Evolutionary conservation across 2,888 invertebrate species (phyloP).

Genomic region (Crossocerus cetratus): DNA sequence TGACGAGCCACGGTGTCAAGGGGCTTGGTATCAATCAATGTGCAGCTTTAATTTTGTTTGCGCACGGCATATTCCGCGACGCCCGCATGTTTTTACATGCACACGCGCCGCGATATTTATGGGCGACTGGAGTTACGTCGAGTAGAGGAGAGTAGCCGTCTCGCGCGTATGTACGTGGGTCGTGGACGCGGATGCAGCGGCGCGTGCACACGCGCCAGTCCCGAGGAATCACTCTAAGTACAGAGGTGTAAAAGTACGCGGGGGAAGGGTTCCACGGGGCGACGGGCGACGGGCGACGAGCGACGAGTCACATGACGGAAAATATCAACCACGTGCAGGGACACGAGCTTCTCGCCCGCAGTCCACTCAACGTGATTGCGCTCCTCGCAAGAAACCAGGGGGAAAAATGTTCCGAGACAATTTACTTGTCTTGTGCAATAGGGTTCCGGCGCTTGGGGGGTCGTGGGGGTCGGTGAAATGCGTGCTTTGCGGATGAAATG

Average conservation of each 20-base stretch:
- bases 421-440: conserved; percentile 26
- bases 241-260: conserved; percentile 29
- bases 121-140: no score
- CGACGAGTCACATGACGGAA: conserved; percentile 58
- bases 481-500: background rate
- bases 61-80: background rate
- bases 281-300: background rate
- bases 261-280: background rate
- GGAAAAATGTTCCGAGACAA: conserved; percentile 48
- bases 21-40: background rate
- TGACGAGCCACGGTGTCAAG: no score
- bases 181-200: conserved; percentile 25
- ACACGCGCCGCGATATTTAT: no score
- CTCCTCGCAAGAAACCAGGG: conserved; percentile 43
- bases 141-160: no score
- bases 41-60: background rate
- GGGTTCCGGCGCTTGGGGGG: background rate
- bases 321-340: conserved; percentile 68
- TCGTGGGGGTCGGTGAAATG: background rate
- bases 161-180: no score
- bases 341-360: conserved; percentile 57
- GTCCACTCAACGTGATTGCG: conserved; percentile 44
- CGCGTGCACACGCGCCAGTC: conserved; percentile 16
- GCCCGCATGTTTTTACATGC: no score
- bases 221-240: no score